Percentiles rank a stretch among this genome's conserved stretches.
phyloP scores from a whole-genome alignment of 2,888 invertebrate species.

The Boloria selene region DNA sequence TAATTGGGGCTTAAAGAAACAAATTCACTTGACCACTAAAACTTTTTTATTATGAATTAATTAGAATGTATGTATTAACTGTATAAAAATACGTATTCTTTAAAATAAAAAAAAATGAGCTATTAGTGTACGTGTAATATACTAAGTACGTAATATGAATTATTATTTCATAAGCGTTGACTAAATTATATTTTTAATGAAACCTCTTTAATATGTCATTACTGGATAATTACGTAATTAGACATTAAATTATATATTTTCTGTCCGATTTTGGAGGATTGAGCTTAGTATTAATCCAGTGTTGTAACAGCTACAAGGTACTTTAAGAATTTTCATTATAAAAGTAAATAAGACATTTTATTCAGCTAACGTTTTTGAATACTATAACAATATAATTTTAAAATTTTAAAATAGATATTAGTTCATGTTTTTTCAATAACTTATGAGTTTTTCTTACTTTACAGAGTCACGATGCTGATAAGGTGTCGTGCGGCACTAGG shows the following conservation, averaged over 20 bases:
- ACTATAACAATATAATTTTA: too few relatives aligned
- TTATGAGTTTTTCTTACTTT: constrained; percentile 59
- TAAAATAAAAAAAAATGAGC: too few relatives aligned
- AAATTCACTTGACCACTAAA: neutral
- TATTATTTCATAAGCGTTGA: neutral
- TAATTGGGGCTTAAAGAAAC: constrained; percentile 20
- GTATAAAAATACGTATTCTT: neutral
- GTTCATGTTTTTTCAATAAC: constrained; percentile 7
- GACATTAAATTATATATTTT: neutral
- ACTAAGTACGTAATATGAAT: neutral
- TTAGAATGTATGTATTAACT: neutral
- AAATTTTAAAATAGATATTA: neutral
- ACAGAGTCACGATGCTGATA: constrained; percentile 88
- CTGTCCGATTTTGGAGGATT: neutral
- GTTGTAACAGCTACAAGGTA: neutral
- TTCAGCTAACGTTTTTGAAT: neutral
- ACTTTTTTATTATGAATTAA: neutral
- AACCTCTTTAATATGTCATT: neutral
- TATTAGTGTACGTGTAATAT: too few relatives aligned
- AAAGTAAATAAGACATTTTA: neutral
- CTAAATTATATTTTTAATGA: neutral
- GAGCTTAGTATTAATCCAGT: neutral
- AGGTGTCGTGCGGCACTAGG: constrained; percentile 86
- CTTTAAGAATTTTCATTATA: neutral
- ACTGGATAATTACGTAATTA: neutral